phyloP scores from a whole-genome alignment of 2,888 invertebrate genomes.

The Agapostemon virescens region DNA sequence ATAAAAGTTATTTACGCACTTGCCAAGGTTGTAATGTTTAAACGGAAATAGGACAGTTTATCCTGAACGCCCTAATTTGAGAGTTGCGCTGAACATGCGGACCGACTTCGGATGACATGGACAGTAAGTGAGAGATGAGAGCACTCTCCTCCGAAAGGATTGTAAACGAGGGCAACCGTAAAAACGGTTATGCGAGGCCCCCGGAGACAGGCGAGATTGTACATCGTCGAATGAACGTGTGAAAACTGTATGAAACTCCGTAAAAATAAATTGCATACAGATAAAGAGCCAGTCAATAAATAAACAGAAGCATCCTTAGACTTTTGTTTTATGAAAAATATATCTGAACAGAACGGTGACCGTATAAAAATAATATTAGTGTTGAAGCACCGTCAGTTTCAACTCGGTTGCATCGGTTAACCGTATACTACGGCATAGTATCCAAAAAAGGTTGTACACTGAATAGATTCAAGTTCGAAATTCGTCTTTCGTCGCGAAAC shows the following conservation, averaged over 20 bases:
- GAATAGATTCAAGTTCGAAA: too few species aligned
- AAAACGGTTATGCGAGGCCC: constrained; percentile 35
- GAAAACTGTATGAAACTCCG: background rate
- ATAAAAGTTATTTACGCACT: too few species aligned
- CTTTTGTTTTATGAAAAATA: too few species aligned
- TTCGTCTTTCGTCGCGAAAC: too few species aligned
- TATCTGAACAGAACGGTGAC: too few species aligned
- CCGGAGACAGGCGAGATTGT: background rate
- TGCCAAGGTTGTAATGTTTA: background rate
- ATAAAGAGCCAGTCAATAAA: background rate
- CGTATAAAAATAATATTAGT: too few species aligned
- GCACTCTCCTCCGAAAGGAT: constrained; percentile 16
- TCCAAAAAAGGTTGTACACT: too few species aligned
- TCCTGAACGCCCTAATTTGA: constrained; percentile 30
- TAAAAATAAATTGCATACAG: background rate
- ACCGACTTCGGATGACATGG: background rate
- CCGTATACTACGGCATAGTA: too few species aligned
- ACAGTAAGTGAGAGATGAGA: constrained; percentile 29
- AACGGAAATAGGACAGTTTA: constrained; percentile 32
- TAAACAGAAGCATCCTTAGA: background rate
- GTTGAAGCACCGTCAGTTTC: too few species aligned
- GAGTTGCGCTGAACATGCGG: constrained; percentile 12
- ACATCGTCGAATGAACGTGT: background rate
- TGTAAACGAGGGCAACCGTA: constrained; percentile 36
- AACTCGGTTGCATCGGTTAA: too few species aligned